Evolutionary conservation across 2,113 vertebrate genomes (phyloP).

Genomic region (Pelodiscus sinensis): DNA sequence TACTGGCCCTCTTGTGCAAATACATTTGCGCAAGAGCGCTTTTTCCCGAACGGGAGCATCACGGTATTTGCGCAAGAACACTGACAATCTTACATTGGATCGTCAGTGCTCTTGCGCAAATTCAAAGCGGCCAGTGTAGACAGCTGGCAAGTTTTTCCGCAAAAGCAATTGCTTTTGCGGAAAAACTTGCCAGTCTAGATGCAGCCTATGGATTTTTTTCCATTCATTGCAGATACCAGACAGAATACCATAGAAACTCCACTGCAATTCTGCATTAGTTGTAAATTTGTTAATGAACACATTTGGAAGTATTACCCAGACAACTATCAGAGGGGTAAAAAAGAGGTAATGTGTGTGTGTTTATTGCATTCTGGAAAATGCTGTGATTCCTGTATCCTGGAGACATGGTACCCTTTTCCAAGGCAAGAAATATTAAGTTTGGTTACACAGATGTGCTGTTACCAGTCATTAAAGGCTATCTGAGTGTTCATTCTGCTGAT

Average conservation of each 20-base stretch:
- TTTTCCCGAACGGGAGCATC: too few relatives aligned
- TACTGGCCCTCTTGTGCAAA: too few relatives aligned
- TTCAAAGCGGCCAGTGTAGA: too few relatives aligned
- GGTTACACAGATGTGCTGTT: conserved; percentile 9
- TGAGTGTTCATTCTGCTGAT: conserved; percentile 34
- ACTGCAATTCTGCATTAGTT: conserved; percentile 47
- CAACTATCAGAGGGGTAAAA: conserved; percentile 42
- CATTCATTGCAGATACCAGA: conserved; percentile 53
- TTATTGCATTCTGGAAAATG: conserved; percentile 53
- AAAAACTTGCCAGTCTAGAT: too few relatives aligned
- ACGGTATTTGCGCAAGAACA: too few relatives aligned
- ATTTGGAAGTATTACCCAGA: conserved; percentile 59
- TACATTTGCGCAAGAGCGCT: too few relatives aligned
- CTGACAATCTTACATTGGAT: too few relatives aligned
- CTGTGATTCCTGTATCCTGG: conserved; percentile 25
- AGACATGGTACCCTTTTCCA: conserved; percentile 19
- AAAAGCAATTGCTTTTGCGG: too few relatives aligned
- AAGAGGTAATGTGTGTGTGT: conserved; percentile 1
- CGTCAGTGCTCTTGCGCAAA: too few relatives aligned
- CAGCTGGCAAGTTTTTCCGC: too few relatives aligned
- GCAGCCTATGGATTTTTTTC: conserved; percentile 36
- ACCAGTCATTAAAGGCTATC: conserved; percentile 42
- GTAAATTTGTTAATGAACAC: conserved; percentile 57
- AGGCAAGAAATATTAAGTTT: conserved; percentile 35
- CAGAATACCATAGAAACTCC: conserved; percentile 61